phyloP scores from a whole-genome alignment of 2,113 vertebrate genomes.

The Sisor rabdophorus region DNA sequence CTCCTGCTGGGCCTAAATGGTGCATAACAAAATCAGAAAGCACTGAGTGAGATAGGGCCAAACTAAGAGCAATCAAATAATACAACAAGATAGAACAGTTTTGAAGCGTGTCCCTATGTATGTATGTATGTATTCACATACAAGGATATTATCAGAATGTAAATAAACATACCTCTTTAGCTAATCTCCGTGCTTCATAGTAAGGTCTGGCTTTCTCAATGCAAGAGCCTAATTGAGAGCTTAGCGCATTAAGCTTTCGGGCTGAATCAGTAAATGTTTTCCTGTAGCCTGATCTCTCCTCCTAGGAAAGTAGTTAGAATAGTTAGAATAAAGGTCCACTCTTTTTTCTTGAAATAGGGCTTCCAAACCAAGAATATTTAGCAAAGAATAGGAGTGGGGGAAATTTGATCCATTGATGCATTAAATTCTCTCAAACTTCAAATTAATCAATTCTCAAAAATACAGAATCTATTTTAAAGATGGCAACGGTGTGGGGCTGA shows the following conservation, averaged over 20 bases:
- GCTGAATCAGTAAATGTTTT: slow-evolving; percentile 84
- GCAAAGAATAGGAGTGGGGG: not conserved
- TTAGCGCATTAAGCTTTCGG: slow-evolving; percentile 79
- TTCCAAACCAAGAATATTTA: not conserved
- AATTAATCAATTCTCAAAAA: no score
- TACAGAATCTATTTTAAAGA: no score
- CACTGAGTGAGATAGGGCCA: slow-evolving; percentile 6
- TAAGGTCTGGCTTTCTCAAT: slow-evolving; percentile 88
- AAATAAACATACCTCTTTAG: slow-evolving; percentile 75
- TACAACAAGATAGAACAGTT: not conserved
- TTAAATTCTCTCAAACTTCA: no score
- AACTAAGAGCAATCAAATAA: not conserved
- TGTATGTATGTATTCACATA: not conserved
- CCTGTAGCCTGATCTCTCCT: slow-evolving; percentile 82
- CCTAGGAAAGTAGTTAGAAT: slow-evolving; percentile 62
- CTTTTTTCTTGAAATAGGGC: no score
- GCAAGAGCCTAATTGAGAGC: slow-evolving; percentile 80
- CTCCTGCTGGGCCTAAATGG: slow-evolving; percentile 83
- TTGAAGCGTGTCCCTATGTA: not conserved
- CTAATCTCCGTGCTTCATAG: slow-evolving; percentile 82
- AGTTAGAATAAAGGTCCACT: not conserved
- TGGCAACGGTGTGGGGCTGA: no score
- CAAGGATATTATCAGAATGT: not conserved
- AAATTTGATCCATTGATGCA: no score
- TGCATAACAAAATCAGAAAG: slow-evolving; percentile 31